These are phyloP conservation scores for Poecilia gillii DNA, from an alignment of 2,797 vertebrate genomes.

Conservation along the genomic window DNA sequence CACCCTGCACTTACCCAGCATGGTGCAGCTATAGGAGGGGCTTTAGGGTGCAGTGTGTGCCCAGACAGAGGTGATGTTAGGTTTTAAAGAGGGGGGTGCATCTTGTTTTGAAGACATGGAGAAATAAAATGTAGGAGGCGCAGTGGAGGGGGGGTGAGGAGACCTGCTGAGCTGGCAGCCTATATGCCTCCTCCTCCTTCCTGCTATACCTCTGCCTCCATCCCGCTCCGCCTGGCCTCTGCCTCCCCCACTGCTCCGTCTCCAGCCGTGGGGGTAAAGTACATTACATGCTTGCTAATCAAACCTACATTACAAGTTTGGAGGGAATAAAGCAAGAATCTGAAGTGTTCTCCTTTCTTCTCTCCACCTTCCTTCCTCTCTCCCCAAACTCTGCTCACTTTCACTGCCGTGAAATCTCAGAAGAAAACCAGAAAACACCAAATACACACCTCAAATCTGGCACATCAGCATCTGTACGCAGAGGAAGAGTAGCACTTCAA, in stretches of 20 bases:
- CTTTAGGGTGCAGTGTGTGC: conserved; percentile 26
- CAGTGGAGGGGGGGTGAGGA: conserved; percentile 81
- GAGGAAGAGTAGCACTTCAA: too few species aligned
- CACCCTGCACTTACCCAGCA: conserved; percentile 64
- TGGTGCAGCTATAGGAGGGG: conserved; percentile 61
- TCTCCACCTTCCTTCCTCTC: conserved; percentile 24
- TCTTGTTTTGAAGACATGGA: conserved; percentile 47
- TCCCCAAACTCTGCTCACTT: conserved; percentile 14
- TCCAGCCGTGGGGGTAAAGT: conserved; percentile 86
- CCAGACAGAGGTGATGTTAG: conserved; percentile 46
- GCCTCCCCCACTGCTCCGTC: conserved; percentile 28
- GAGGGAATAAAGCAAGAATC: conserved; percentile 76
- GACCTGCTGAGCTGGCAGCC: conserved; percentile 88
- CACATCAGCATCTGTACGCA: not conserved
- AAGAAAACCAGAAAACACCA: not conserved
- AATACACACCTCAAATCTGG: not conserved
- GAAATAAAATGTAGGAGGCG: conserved; percentile 51
- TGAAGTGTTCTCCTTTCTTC: conserved; percentile 68
- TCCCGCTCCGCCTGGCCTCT: conserved; percentile 60
- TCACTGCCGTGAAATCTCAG: conserved; percentile 2
- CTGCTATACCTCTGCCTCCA: conserved; percentile 65
- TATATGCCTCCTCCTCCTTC: conserved; percentile 79
- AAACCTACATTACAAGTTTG: conserved; percentile 89
- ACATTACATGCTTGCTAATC: conserved; percentile 97
- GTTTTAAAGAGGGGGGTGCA: conserved; percentile 31